A percentile compares a stretch with the other conserved stretches of the same genome.
These are phyloP conservation scores for Macropis europaea DNA, from an alignment of 2,888 invertebrate genomes.

Conservation along the genomic window DNA sequence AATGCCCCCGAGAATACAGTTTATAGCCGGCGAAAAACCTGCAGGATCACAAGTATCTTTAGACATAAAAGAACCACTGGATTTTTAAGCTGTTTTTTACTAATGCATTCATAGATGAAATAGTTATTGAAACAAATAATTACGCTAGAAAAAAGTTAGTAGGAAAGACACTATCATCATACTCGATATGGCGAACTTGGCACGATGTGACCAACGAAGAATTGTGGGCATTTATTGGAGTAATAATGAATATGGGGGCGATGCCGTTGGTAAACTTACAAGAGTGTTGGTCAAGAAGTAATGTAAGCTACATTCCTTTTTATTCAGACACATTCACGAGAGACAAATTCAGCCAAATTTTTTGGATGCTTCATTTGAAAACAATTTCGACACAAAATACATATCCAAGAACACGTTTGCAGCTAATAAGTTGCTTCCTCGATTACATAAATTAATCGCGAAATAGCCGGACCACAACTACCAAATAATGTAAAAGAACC, in stretches of 20 bases:
- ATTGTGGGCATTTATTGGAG: conserved; percentile 52
- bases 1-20: too few species aligned
- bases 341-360: background rate
- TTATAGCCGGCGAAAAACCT: too few species aligned
- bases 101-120: background rate
- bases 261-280: background rate
- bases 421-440: too few species aligned
- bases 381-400: too few species aligned
- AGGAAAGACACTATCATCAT: conserved; percentile 11
- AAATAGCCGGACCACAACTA: conserved; percentile 42
- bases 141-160: background rate
- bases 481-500: conserved; percentile 34
- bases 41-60: too few species aligned
- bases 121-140: background rate
- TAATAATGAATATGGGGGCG: conserved; percentile 9
- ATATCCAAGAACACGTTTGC: too few species aligned
- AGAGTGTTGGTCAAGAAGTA: conserved; percentile 40
- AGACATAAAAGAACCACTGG: too few species aligned
- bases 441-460: too few species aligned
- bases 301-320: conserved; percentile 29
- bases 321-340: background rate
- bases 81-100: conserved; percentile 32
- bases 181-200: conserved; percentile 40
- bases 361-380: background rate
- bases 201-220: conserved; percentile 36